Evolutionary conservation across 2,113 vertebrate species (phyloP).

Genomic region (Prionailurus viverrinus): DNA sequence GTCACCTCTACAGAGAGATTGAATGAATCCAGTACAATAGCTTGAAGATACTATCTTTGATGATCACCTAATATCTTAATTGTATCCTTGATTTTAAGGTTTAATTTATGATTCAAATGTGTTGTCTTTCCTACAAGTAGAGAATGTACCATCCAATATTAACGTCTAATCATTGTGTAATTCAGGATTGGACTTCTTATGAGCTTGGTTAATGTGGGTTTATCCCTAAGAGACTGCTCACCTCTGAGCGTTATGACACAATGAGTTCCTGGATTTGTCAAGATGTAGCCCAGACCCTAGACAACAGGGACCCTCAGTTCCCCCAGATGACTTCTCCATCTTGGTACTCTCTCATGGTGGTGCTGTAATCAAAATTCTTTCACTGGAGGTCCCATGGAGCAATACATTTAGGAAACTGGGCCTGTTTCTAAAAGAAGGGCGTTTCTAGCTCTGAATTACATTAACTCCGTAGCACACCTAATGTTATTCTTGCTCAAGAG

Average conservation of each 20-base stretch:
- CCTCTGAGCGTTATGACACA: background rate
- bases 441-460: background rate
- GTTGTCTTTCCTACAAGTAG: background rate
- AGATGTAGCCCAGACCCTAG: background rate
- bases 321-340: background rate
- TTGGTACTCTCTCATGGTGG: background rate
- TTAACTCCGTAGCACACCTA: background rate
- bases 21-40: background rate
- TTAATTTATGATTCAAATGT: background rate
- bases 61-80: background rate
- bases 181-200: background rate
- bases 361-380: background rate
- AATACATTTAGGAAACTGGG: background rate
- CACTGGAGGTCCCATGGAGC: background rate
- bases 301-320: background rate
- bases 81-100: constrained; percentile 16
- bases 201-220: background rate
- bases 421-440: background rate
- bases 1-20: background rate
- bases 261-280: background rate
- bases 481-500: background rate
- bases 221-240: background rate
- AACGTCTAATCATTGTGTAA: background rate
- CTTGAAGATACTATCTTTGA: background rate
- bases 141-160: background rate